These are phyloP conservation scores for Euura saliciscinereae DNA, from an alignment of 1,140 invertebrate genomes.

Conservation along the genomic window DNA sequence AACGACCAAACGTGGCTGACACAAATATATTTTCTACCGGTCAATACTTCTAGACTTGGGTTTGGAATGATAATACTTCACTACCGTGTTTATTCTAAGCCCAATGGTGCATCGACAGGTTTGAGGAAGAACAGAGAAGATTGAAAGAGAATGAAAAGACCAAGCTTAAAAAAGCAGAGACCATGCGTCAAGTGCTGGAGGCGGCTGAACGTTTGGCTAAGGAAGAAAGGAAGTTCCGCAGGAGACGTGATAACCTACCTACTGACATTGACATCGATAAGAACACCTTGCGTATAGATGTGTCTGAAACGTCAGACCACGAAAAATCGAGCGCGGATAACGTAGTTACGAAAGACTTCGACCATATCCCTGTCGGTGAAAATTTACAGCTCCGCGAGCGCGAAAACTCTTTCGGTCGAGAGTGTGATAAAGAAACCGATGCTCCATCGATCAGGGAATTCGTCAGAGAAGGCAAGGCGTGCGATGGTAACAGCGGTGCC, in stretches of 20 bases:
- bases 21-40: not conserved
- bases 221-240: constrained; percentile 67
- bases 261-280: constrained; percentile 63
- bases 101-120: constrained; percentile 29
- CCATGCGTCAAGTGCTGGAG: constrained; percentile 56
- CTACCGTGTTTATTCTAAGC: no score
- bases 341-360: constrained; percentile 1
- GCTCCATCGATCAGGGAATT: not conserved
- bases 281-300: constrained; percentile 48
- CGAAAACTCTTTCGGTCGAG: constrained; percentile 4
- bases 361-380: constrained; percentile 22
- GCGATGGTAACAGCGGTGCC: not conserved
- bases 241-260: constrained; percentile 64
- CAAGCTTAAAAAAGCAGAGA: constrained; percentile 42
- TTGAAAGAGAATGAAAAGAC: constrained; percentile 52
- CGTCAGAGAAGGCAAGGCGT: constrained; percentile 9
- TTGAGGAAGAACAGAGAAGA: constrained; percentile 54
- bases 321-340: not conserved
- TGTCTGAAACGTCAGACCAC: not conserved
- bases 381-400: not conserved
- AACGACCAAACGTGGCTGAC: not conserved
- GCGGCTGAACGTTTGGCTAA: constrained; percentile 62
- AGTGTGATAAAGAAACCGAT: no score
- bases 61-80: not conserved
- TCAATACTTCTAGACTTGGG: not conserved